phyloP scores from a whole-genome alignment of 1,140 invertebrate species.

The Chironomus tepperi region DNA sequence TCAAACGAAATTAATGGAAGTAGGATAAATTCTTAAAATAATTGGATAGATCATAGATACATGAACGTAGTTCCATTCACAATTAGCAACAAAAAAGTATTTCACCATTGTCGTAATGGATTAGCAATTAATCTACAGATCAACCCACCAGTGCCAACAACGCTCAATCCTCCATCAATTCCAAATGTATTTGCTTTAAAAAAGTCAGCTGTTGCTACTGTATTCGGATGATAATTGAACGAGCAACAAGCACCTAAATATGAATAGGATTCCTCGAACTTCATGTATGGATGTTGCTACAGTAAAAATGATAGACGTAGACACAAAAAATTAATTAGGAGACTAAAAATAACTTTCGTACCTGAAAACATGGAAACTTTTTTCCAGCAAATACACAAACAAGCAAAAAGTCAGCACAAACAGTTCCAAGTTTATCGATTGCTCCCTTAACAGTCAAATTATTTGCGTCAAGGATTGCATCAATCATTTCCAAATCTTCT shows the following conservation, averaged over 20 bases:
- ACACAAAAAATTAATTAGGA: neutral
- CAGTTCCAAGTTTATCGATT: neutral
- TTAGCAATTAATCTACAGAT: no score
- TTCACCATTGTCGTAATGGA: no score
- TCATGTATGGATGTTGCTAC: neutral
- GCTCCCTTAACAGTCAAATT: neutral
- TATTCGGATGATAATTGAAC: neutral
- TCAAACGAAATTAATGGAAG: no score
- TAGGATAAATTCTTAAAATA: no score
- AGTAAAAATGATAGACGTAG: neutral
- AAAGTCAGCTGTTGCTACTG: neutral
- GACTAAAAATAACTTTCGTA: neutral
- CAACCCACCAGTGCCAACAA: neutral
- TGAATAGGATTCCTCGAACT: neutral
- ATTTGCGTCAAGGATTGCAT: neutral
- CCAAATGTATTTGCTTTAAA: neutral
- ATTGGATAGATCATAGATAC: no score
- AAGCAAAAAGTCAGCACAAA: neutral
- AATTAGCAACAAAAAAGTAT: no score
- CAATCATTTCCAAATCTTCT: slow-evolving; percentile 9
- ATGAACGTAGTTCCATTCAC: no score
- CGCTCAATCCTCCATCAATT: neutral
- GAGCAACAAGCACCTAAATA: neutral
- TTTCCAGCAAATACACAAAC: slow-evolving; percentile 10
- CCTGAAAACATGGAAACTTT: slow-evolving; percentile 11